These are phyloP conservation scores for Craseonycteris thonglongyai DNA, from an alignment of 2,113 vertebrate species.

Conservation along the genomic window DNA sequence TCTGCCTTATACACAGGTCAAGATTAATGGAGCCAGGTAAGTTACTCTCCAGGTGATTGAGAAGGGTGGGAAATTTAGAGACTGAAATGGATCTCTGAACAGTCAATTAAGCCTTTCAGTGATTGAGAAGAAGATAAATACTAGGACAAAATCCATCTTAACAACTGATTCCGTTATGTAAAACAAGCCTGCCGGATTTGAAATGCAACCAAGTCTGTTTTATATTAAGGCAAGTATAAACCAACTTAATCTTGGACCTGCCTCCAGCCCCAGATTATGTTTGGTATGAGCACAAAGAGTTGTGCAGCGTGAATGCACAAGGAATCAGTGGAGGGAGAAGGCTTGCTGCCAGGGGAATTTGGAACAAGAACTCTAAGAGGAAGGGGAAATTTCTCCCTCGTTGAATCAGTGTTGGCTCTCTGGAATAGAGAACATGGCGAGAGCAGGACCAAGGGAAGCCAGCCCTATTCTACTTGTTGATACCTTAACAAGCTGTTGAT, in stretches of 20 bases:
- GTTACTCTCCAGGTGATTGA: constrained; percentile 58
- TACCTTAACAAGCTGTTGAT: constrained; percentile 74
- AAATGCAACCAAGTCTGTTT: constrained; percentile 63
- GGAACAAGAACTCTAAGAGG: constrained; percentile 55
- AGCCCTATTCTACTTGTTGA: constrained; percentile 65
- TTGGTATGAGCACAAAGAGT: constrained; percentile 57
- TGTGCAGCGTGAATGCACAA: constrained; percentile 59
- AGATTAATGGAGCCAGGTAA: constrained; percentile 59
- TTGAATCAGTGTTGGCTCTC: constrained; percentile 66
- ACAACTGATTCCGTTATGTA: constrained; percentile 57
- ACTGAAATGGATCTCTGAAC: constrained; percentile 57
- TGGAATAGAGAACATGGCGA: constrained; percentile 54
- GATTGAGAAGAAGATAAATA: constrained; percentile 61
- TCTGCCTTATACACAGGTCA: constrained; percentile 48
- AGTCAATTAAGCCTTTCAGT: constrained; percentile 56
- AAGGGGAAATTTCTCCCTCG: constrained; percentile 67
- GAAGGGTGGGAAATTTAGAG: constrained; percentile 69
- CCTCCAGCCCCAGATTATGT: constrained; percentile 58
- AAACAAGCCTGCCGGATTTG: constrained; percentile 62
- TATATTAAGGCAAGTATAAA: constrained; percentile 58
- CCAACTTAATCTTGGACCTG: constrained; percentile 69
- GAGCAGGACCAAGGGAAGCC: constrained; percentile 50
- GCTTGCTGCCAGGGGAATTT: constrained; percentile 60
- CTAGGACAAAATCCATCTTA: constrained; percentile 24
- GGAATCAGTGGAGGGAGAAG: constrained; percentile 43